A percentile compares a stretch with the other conserved stretches of the same genome.
Evolutionary conservation across 2,113 vertebrate genomes (phyloP).

Genomic region (Sminthopsis crassicaudata): DNA sequence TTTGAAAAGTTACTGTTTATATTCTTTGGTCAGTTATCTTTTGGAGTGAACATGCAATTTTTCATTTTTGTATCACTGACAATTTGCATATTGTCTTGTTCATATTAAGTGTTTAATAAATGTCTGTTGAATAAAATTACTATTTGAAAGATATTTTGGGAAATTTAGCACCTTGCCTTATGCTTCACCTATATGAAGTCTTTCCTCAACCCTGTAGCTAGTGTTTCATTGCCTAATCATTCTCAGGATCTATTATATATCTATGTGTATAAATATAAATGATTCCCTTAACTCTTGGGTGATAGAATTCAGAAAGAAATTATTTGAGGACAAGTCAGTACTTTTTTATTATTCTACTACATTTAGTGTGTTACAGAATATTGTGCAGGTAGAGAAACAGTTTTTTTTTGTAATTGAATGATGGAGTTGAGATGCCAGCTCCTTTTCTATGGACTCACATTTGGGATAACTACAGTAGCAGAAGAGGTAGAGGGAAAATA

Average conservation of each 20-base stretch:
- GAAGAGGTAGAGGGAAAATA: not conserved
- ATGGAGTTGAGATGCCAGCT: not conserved
- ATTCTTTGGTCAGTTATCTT: not conserved
- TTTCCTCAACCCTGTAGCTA: not conserved
- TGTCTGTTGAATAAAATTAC: constrained; percentile 24
- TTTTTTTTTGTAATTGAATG: not conserved
- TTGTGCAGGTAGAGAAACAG: not conserved
- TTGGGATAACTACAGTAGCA: not conserved
- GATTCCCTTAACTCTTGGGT: not conserved
- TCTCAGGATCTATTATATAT: not conserved
- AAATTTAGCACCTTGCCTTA: not conserved
- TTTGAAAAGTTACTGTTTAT: not conserved
- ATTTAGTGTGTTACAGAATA: not conserved
- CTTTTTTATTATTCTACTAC: not conserved
- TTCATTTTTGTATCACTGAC: not conserved
- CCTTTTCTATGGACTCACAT: not conserved
- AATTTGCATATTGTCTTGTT: not conserved
- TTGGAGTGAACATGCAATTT: not conserved
- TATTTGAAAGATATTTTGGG: not conserved
- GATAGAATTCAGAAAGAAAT: not conserved
- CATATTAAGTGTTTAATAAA: not conserved
- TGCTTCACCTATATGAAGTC: not conserved
- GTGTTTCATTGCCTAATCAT: not conserved
- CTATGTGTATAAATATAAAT: not conserved
- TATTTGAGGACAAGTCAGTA: not conserved